Evolutionary conservation across 2,113 vertebrate species (phyloP), one percentile per base, ranked within the genome.

Genomic region (Tapirus terrestris): DNA sequence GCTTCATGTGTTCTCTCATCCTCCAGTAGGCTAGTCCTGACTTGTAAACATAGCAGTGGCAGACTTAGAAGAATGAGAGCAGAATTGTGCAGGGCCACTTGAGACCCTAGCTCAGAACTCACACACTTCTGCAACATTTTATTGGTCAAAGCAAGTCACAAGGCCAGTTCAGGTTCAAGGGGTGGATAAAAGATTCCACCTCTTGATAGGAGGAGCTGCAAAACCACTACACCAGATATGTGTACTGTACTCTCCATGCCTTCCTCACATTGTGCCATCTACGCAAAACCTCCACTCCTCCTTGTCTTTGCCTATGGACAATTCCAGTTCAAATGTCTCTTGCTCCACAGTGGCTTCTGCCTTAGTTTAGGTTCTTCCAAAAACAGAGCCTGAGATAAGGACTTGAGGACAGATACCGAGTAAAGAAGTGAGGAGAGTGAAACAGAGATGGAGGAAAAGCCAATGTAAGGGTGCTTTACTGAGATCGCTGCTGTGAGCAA

Each of bases 291-390:
- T 87, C 11, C 12, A 20, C 51, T 85, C 31, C 43, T 80, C 81
- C 10, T 82, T 61, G 29, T 60, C 48, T 95, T 88, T 94, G 33
- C 65, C 77, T 61, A 3, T n/a, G 43, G 18, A 89, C 23, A 39
- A 93, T 60, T 77, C 51, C 39, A 36, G 27, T 80, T 96, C 60
- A 84, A 91, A 75, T 91, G 39, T 48, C 60, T 95, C 77, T 23
- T 75, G 53, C 65, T 73, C 67, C 53, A 93, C 60, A 72, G 67
- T 60, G 67, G 17, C 31, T 80, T 95, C 45, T 82, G 65, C 23
- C 81, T 84, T 96, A 79, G 36, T 81, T 94, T 96, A 91, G 11
- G 36, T 96, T 51, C 29, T 95, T 73, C 76, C 36, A 5, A 60
- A 96, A 89, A 80, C 58, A 85, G 72, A 89, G 29, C 16, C 92